Percentiles rank a stretch among this genome's conserved stretches.
These are phyloP conservation scores for Druon quercuslanigerum DNA, from an alignment of 1,140 invertebrate species.

Conservation along the genomic window DNA sequence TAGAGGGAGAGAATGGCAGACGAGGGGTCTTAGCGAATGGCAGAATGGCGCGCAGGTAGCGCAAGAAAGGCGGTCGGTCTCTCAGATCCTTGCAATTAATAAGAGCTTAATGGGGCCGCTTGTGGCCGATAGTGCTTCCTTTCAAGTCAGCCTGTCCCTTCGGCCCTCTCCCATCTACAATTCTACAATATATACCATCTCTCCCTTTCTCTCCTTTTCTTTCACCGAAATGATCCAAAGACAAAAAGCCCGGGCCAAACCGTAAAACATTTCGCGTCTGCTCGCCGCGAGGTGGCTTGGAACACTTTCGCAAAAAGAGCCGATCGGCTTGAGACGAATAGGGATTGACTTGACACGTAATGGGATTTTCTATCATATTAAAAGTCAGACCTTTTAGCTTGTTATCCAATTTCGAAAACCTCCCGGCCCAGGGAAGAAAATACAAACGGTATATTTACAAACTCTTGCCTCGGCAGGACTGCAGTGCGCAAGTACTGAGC, in stretches of 20 bases:
- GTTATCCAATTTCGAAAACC: neutral
- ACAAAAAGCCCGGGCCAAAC: conserved; percentile 57
- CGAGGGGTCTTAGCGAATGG: conserved; percentile 57
- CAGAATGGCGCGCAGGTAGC: conserved; percentile 71
- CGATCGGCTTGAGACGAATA: conserved; percentile 44
- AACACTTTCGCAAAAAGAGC: conserved; percentile 57
- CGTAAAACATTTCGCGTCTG: conserved; percentile 62
- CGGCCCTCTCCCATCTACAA: neutral
- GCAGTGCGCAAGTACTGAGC: too few species aligned
- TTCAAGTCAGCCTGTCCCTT: conserved; percentile 37
- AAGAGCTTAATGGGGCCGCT: conserved; percentile 73
- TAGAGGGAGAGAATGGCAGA: conserved; percentile 53
- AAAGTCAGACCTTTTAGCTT: neutral
- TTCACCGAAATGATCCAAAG: conserved; percentile 56
- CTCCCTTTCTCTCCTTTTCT: conserved; percentile 40
- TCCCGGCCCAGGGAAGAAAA: neutral
- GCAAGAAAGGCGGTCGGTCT: conserved; percentile 71
- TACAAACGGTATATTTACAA: neutral
- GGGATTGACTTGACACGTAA: conserved; percentile 16
- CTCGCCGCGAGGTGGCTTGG: conserved; percentile 55
- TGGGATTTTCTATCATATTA: conserved; percentile 30
- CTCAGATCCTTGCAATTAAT: conserved; percentile 74
- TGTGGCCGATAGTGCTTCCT: conserved; percentile 61
- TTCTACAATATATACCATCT: neutral
- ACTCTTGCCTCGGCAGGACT: too few species aligned